Conservation (phyloP, 2,888 invertebrate genomes). For the Xylocampa areola region DNA sequence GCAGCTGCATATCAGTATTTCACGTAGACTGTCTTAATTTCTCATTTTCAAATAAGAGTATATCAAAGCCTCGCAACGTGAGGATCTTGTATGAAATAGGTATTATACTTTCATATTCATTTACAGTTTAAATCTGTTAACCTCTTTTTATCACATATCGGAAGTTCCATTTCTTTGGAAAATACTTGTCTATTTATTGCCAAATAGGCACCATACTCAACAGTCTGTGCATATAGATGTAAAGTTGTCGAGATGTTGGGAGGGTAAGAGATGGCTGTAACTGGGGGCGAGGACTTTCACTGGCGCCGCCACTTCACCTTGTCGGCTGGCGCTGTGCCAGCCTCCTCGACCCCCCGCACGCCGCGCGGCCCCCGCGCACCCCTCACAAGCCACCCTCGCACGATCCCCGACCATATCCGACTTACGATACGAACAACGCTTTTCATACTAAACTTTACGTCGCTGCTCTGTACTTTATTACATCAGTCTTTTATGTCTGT, state of each 20-base stretch:
- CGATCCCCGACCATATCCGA: conserved; percentile 32
- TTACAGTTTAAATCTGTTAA: no score
- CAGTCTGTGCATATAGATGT: conserved; percentile 13
- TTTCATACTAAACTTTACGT: conserved; percentile 64
- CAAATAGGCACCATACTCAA: background rate
- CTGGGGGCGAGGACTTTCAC: conserved; percentile 78
- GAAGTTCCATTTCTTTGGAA: no score
- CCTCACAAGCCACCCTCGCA: conserved; percentile 29
- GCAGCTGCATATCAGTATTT: background rate
- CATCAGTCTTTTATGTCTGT: conserved; percentile 18
- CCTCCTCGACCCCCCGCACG: conserved; percentile 49
- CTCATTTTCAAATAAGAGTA: background rate
- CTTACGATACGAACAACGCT: conserved; percentile 55
- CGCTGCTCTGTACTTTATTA: conserved; percentile 52
- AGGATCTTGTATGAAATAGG: no score
- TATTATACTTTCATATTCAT: no score
- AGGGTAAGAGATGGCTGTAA: conserved; percentile 49
- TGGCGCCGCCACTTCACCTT: conserved; percentile 86
- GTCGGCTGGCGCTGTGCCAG: conserved; percentile 82
- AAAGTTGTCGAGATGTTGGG: conserved; percentile 40
- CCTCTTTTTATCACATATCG: no score
- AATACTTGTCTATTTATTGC: conserved; percentile 2
- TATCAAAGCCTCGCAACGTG: no score
- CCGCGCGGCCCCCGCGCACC: conserved; percentile 34
- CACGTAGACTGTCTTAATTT: background rate